Conservation (phyloP, 1,140 invertebrate species). For the Calephelis virginiensis region DNA sequence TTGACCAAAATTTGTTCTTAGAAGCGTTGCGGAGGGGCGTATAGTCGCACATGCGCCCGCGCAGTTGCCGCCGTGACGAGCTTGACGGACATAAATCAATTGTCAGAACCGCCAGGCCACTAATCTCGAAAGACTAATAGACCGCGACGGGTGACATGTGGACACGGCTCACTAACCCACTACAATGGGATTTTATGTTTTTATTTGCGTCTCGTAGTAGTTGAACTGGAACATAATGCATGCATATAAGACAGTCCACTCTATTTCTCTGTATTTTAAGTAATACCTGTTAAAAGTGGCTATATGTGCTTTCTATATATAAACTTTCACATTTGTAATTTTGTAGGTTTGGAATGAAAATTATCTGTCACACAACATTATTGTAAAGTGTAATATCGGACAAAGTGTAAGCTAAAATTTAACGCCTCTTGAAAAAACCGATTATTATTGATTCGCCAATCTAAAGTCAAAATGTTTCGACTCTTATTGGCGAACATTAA, state of each 20-base stretch:
- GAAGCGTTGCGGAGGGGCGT: constrained; percentile 32
- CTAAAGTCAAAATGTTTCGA: too few species aligned
- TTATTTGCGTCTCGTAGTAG: not conserved
- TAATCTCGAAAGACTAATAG: constrained; percentile 63
- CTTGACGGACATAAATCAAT: constrained; percentile 75
- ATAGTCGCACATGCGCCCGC: constrained; percentile 50
- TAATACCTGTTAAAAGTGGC: too few species aligned
- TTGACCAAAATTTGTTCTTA: constrained; percentile 48
- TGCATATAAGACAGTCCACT: constrained; percentile 3
- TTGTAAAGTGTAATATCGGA: too few species aligned
- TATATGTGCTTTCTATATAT: too few species aligned
- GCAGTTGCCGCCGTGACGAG: constrained; percentile 63
- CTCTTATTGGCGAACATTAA: too few species aligned
- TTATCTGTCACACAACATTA: too few species aligned
- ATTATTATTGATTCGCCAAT: too few species aligned
- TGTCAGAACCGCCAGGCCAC: constrained; percentile 63
- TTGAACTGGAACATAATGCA: constrained; percentile 6
- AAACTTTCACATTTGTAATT: too few species aligned
- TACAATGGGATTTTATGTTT: constrained; percentile 13
- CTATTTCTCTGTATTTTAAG: not conserved
- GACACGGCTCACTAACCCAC: constrained; percentile 32
- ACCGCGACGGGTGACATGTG: constrained; percentile 44
- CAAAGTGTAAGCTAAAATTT: too few species aligned
- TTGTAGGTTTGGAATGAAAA: too few species aligned
- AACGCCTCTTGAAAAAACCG: too few species aligned